phyloP scores from a whole-genome alignment of 2,888 invertebrate species.

The Candidula unifasciata region DNA sequence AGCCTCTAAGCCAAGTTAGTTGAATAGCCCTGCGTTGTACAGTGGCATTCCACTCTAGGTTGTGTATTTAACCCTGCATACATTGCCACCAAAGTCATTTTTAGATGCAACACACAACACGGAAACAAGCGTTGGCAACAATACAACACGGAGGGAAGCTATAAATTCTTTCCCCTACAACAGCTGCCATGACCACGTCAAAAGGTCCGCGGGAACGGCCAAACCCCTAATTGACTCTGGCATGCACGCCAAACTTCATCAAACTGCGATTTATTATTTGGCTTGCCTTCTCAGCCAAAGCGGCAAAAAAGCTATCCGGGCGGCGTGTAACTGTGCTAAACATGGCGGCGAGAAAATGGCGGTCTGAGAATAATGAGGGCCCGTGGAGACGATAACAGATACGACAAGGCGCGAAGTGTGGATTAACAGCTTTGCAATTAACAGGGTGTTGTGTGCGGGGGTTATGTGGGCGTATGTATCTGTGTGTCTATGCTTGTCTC shows the following conservation, averaged over 20 bases:
- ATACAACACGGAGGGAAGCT: too few relatives aligned
- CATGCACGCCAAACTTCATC: conserved; percentile 41
- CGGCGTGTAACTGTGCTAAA: neutral
- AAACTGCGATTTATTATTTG: conserved; percentile 38
- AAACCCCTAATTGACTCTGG: conserved; percentile 37
- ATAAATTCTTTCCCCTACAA: neutral
- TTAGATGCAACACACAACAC: too few relatives aligned
- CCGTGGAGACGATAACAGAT: neutral
- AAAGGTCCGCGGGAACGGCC: neutral
- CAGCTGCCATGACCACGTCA: conserved; percentile 31
- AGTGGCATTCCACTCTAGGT: too few relatives aligned
- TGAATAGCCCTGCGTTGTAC: too few relatives aligned
- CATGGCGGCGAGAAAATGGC: neutral
- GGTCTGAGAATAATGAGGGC: neutral
- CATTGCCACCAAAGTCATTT: too few relatives aligned
- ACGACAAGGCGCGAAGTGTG: neutral
- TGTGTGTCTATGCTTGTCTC: too few relatives aligned
- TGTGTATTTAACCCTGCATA: too few relatives aligned
- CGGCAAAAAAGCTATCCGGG: neutral
- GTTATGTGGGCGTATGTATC: too few relatives aligned
- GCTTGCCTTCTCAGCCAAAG: neutral
- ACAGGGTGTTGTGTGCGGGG: too few relatives aligned
- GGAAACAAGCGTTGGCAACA: too few relatives aligned
- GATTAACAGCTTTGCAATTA: too few relatives aligned
- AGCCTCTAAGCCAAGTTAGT: too few relatives aligned